Evolutionary conservation across 2,888 invertebrate genomes (phyloP), one percentile per base, ranked within the genome.

Genomic region (Leptopilina syphax): DNA sequence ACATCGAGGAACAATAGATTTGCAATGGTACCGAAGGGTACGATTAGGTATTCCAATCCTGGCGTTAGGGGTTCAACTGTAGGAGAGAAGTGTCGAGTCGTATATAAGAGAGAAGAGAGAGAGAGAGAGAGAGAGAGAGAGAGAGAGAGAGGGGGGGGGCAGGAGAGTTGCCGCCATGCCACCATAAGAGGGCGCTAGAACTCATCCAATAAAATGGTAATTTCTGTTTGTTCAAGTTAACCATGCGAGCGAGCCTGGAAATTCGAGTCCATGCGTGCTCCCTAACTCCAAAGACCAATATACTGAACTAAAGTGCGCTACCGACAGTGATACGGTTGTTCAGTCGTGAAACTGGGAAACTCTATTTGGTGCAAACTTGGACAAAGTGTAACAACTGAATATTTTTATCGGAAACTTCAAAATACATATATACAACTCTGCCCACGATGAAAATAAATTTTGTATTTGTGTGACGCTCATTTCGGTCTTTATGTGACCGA

Each of bases 161-260:
- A 54, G 80, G 84, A 82, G 86, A 82, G 83, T 80, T 81, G 81
- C 84, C 84, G 54, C 41, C 63, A 63, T 63, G 54, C n/a, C 63
- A 63, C 24, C 73, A 86, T 86, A 87, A 88, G 88, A 88, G 89
- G 86, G 84, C 86, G 88, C 86, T 86, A 89, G 89, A 91, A 91
- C 91, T 92, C 91, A 88, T 85, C 91, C 94, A 95, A 95, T 95
- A 95, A 94, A 95, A 95, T 95, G 94, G 93, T 94, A 95, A 95
- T 95, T 93, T 92, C 93, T 94, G 94, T 94, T 94, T 94, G 94
- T 94, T 93, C 93, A 93, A 93, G 93, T 93, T 94, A 94, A 94
- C 94, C 94, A 94, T 91, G 92, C 91, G 90, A 91, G 89, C 88
- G 87, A 86, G 89, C 87, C 87, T 89, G 89, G 90, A 90, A 91